phyloP scores from a whole-genome alignment of 2,888 invertebrate species.

The Cyclophora punctaria region DNA sequence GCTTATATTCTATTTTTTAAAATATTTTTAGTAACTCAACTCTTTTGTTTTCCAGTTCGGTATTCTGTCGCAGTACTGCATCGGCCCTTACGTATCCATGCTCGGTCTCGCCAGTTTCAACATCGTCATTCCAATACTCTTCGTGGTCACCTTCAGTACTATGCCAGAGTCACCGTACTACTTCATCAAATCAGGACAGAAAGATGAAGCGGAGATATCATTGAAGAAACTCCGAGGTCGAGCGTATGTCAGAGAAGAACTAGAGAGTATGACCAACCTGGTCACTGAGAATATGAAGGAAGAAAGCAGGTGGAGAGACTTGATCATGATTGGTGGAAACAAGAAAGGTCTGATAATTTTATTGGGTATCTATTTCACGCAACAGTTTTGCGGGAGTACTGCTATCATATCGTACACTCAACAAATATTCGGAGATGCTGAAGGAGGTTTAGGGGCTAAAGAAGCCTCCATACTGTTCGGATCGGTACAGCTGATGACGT shows the following conservation, averaged over 20 bases:
- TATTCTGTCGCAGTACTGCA: conserved; percentile 75
- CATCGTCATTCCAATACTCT: conserved; percentile 70
- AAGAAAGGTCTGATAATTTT: conserved; percentile 75
- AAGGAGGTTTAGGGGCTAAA: conserved; percentile 59
- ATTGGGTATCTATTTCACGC: conserved; percentile 75
- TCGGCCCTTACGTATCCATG: conserved; percentile 76
- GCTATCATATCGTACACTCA: conserved; percentile 76
- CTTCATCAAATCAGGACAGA: conserved; percentile 62
- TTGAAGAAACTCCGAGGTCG: conserved; percentile 74
- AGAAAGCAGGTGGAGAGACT: conserved; percentile 62
- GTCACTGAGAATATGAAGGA: conserved; percentile 72
- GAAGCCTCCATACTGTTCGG: conserved; percentile 73
- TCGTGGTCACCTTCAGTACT: conserved; percentile 72
- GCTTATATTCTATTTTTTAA: not conserved
- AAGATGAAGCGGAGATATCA: conserved; percentile 70
- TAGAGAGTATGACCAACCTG: conserved; percentile 68
- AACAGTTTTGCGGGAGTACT: conserved; percentile 78
- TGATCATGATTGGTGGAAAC: conserved; percentile 63
- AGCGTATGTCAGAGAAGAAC: conserved; percentile 70
- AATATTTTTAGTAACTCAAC: too few species aligned
- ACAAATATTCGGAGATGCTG: conserved; percentile 76
- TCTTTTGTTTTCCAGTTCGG: conserved; percentile 62
- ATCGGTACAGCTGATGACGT: conserved; percentile 69
- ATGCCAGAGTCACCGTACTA: conserved; percentile 81
- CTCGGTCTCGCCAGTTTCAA: conserved; percentile 72